Evolutionary conservation across 2,888 invertebrate genomes (phyloP), one percentile per base, ranked within the genome.

Genomic region (Parnassius apollo): DNA sequence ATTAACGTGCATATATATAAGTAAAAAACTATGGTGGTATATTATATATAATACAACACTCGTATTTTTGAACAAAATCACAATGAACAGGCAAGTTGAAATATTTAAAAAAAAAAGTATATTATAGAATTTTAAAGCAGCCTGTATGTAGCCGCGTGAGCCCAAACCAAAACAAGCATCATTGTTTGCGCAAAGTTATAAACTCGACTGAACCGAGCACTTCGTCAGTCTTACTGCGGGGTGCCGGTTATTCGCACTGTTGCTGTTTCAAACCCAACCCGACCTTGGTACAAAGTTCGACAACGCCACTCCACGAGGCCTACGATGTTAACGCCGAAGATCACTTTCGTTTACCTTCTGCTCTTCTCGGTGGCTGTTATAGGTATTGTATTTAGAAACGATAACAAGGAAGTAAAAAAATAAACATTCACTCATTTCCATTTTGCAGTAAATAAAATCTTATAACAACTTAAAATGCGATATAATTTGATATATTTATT

Each of bases 311-410:
- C 58, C 62, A 54, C 68, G 62, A 52, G 55, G 53, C 51, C 63
- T 51, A 69, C 12, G 65, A 82, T 84, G 85, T 66, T 70, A 59
- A 68, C 71, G 25, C 61, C 77, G 68, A 81, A 75, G 70, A 72
- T 71, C 65, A 73, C 72, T 9, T 12, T 84, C 64, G 68, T 88
- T n/a, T 86, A 76, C 71, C 69, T 78, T 59, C 78, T 89, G 48
- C 75, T 88, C 1, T 68, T 87, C 63, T 76, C 85, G 57, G 78
- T 79, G 50, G 70, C 77, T 9, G 85, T 84, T 2, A 68, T 79
- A 51, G 88, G 49, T 49, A 13, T 18, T n/a, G n/a, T 49, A 25
- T 52, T n/a, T 35, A n/a, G 35, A 52, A 52, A 52, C 42, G 3
- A 42, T 52, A 42, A 52, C 42, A 52, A n/a, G 42, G 9, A 42